Base-by-base conservation (phyloP, 2,113 vertebrate species). In the Entelurus aequoreus region DNA sequence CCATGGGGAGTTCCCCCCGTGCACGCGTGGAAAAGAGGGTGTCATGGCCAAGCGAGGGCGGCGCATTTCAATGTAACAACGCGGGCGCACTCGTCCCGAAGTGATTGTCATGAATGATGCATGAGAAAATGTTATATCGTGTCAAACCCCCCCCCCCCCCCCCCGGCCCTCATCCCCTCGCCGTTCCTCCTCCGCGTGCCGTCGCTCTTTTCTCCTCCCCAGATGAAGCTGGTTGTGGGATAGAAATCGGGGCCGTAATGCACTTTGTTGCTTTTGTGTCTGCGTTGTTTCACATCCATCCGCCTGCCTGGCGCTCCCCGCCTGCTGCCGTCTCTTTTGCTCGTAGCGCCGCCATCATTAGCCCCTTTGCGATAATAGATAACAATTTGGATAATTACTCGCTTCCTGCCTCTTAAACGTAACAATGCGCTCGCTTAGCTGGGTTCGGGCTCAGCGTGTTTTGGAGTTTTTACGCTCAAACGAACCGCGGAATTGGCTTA, bases 61-160 rank as follows among this genome's bases (percentile, higher is more conserved):
- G n/a, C n/a, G 77, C 80, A 78, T 84, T 82, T 80, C 77, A 77
- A 81, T 78, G 71, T 77, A 80, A 78, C 72, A 69, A 81, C 79
- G 72, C 69, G 51, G 62, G 76, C 68, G 42, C 48, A 16, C 19
- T 54, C 78, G 77, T 83, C 78, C 68, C 67, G 66, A 79, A 82
- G 78, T 61, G 76, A 81, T 85, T 69, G 19, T 46, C 46, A 83
- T 86, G 82, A 86, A 86, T 86, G 78, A 88, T 86, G 79, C 67
- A 77, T 75, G 72, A 82, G 71, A 66, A 48, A 77, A 77, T 66
- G 66, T 84, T 79, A 65, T 16, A 66, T 62, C 74, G 76, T 80
- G 71, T 76, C 72, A 75, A 80, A 64, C 1, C 1, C 2, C n/a
- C 62, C 52, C 70, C 64, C 56, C 8, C 72, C 52, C 59, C 69